A percentile compares a stretch with the other conserved stretches of the same genome.
These are phyloP conservation scores for Nasonia vitripennis DNA, from an alignment of 1,140 invertebrate species.

Conservation along the genomic window DNA sequence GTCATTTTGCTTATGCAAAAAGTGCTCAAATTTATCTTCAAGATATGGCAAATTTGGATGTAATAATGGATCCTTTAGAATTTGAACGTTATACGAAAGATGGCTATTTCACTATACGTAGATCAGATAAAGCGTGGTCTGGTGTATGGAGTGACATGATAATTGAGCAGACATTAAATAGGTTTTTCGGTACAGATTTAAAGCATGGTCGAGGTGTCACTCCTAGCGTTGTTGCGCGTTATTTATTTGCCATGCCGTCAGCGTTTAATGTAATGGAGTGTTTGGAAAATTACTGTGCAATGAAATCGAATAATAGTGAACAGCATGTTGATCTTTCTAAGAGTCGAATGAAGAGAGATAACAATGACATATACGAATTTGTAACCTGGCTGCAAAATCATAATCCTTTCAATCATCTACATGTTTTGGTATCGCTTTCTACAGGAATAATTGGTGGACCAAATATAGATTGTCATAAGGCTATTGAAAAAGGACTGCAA, in stretches of 20 bases:
- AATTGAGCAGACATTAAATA: no score
- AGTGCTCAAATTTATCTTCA: slow-evolving; percentile 66
- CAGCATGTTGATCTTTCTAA: slow-evolving; percentile 70
- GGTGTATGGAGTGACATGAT: slow-evolving; percentile 69
- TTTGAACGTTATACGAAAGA: slow-evolving; percentile 59
- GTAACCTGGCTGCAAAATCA: slow-evolving; percentile 65
- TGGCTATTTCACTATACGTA: slow-evolving; percentile 61
- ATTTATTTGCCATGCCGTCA: slow-evolving; percentile 50
- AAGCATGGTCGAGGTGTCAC: no score
- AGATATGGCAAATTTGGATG: slow-evolving; percentile 61
- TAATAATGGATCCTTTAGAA: slow-evolving; percentile 59
- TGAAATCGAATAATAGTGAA: slow-evolving; percentile 64
- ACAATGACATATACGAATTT: slow-evolving; percentile 63
- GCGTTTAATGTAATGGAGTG: slow-evolving; percentile 51
- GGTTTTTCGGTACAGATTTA: no score
- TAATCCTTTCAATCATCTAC: slow-evolving; percentile 62
- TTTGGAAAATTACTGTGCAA: slow-evolving; percentile 64
- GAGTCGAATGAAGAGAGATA: slow-evolving; percentile 67
- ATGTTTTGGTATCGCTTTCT: slow-evolving; percentile 63
- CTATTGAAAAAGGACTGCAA: background rate
- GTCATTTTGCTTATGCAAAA: slow-evolving; percentile 66
- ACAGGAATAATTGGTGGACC: slow-evolving; percentile 54
- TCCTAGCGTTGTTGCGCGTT: no score
- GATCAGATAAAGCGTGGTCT: slow-evolving; percentile 67
- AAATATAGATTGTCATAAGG: slow-evolving; percentile 4